Percentiles rank a stretch among this genome's conserved stretches.
These are phyloP conservation scores for Deroptyus accipitrinus DNA, from an alignment of 2,113 vertebrate species.

Conservation along the genomic window DNA sequence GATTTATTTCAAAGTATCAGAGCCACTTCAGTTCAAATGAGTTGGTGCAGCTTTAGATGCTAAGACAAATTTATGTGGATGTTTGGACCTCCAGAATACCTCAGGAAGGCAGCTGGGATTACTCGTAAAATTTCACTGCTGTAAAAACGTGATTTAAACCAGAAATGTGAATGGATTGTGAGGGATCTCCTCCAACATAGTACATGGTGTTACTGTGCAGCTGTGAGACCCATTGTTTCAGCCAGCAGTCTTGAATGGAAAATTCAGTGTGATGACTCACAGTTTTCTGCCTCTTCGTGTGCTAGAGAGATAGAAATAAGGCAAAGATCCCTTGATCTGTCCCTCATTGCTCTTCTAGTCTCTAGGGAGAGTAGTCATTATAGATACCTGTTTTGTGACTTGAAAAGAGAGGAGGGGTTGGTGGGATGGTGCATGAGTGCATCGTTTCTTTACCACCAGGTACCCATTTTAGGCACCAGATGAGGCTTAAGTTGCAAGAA, in stretches of 20 bases:
- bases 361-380: neutral
- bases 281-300: neutral
- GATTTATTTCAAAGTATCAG: slow-evolving; percentile 4
- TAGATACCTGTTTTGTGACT: neutral
- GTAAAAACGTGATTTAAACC: neutral
- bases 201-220: neutral
- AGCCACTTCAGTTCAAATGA: neutral
- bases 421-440: neutral
- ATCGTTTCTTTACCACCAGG: rapidly evolving
- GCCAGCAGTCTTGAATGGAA: neutral
- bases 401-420: neutral
- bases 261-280: neutral
- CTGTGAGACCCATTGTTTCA: neutral
- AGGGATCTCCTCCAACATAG: neutral
- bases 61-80: neutral
- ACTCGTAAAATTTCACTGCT: neutral
- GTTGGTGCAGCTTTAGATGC: neutral
- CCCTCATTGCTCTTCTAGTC: neutral
- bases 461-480: neutral
- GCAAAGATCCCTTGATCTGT: neutral
- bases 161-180: neutral
- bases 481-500: neutral
- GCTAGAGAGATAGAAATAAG: neutral
- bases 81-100: neutral
- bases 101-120: neutral